Conservation (phyloP, 1,140 invertebrate genomes). For the Drosophila pseudoananassae region DNA sequence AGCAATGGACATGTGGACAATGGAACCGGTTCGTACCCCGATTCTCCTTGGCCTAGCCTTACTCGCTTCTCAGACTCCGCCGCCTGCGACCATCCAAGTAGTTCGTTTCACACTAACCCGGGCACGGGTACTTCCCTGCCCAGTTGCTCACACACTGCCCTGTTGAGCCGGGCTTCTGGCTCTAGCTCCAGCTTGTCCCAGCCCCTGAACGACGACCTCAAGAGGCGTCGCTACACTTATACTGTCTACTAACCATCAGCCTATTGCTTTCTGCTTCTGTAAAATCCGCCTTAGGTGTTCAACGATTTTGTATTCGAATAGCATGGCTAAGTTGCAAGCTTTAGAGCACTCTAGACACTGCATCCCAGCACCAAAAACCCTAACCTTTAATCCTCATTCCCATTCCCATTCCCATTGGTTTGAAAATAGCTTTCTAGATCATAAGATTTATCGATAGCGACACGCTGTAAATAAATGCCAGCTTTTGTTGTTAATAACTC, state of each 20-base stretch:
- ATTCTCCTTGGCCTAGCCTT: conserved; percentile 56
- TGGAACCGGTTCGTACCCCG: conserved; percentile 68
- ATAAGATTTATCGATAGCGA: conserved; percentile 26
- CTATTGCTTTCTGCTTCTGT: conserved; percentile 23
- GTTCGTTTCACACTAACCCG: conserved; percentile 58
- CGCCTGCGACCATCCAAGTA: conserved; percentile 60
- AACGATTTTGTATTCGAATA: conserved; percentile 37
- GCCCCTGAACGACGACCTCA: conserved; percentile 30
- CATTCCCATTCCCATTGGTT: conserved; percentile 22
- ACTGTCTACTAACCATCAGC: conserved; percentile 67
- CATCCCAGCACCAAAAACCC: conserved; percentile 9
- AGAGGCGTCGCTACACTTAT: conserved; percentile 76
- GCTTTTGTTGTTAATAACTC: conserved; percentile 21
- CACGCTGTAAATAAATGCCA: conserved; percentile 65
- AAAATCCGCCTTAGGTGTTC: conserved; percentile 14
- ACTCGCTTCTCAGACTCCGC: conserved; percentile 58
- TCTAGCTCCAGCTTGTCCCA: conserved; percentile 46
- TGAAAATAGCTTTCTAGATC: conserved; percentile 43
- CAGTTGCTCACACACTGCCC: conserved; percentile 61
- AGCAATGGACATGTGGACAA: conserved; percentile 51
- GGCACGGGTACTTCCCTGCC: conserved; percentile 10
- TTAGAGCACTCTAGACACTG: not conserved
- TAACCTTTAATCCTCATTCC: not conserved
- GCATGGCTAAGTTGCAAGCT: conserved; percentile 42
- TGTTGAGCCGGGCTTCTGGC: conserved; percentile 39